These are phyloP conservation scores for Centropristis striata DNA, from an alignment of 2,113 vertebrate species.

Conservation along the genomic window DNA sequence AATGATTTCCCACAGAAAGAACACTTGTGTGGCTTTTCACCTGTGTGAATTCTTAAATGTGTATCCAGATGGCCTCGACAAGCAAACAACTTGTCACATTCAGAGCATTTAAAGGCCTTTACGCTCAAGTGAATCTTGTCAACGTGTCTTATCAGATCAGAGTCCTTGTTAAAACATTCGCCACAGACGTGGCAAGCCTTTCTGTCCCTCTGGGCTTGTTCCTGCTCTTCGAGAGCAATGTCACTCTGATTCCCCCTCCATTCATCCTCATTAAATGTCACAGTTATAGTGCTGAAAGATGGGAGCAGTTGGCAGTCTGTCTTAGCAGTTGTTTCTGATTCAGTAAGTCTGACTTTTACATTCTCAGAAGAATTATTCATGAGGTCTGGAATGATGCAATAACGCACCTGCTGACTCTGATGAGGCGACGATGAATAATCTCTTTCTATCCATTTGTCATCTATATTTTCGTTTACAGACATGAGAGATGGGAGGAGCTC, in stretches of 20 bases:
- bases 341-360: not conserved
- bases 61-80: not conserved
- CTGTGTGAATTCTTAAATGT: slow-evolving; percentile 32
- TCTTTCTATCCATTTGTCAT: not conserved
- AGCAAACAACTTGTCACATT: slow-evolving; percentile 18
- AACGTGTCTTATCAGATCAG: slow-evolving; percentile 23
- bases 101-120: slow-evolving; percentile 29
- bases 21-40: slow-evolving; percentile 20
- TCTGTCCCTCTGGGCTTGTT: not conserved
- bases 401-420: not conserved
- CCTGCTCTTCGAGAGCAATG: not conserved
- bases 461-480: not conserved
- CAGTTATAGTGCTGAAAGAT: not conserved
- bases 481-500: not conserved
- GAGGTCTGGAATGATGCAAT: not conserved
- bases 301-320: not conserved
- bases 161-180: slow-evolving; percentile 1
- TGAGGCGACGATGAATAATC: not conserved
- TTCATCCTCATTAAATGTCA: not conserved
- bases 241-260: not conserved
- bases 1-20: slow-evolving; percentile 1
- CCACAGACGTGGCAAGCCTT: slow-evolving; percentile 24
- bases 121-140: slow-evolving; percentile 2
- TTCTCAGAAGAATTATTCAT: not conserved
- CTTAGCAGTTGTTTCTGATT: not conserved